Percentiles rank a stretch among this genome's conserved stretches.
Conservation (phyloP, 2,113 vertebrate species). For the Delphinus delphis region DNA sequence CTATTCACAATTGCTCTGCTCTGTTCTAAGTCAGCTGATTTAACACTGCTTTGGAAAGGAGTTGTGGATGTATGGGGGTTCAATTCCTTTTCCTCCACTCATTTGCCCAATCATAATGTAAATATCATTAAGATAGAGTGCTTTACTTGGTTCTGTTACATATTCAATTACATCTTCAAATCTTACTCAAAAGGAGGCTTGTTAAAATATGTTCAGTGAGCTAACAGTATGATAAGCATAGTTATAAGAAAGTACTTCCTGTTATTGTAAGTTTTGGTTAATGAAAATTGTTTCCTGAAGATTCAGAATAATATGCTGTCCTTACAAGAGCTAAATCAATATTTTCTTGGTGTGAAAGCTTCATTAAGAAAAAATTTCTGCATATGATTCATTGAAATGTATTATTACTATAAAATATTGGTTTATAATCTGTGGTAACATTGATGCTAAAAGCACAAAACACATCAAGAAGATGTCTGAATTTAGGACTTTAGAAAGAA, state of each 20-base stretch:
- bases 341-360: background rate
- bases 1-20: background rate
- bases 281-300: background rate
- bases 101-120: background rate
- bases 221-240: background rate
- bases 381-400: background rate
- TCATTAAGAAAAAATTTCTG: conserved; percentile 23
- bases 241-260: background rate
- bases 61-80: background rate
- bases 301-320: conserved; percentile 6
- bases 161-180: conserved; percentile 20
- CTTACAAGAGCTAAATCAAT: background rate
- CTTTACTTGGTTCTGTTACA: background rate
- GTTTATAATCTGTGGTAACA: conserved; percentile 14
- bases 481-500: conserved; percentile 25
- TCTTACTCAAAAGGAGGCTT: background rate
- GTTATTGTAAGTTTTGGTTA: background rate
- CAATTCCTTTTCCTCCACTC: background rate
- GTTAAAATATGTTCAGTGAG: background rate
- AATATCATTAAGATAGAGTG: background rate
- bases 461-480: background rate
- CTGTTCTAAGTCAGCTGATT: background rate
- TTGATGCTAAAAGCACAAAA: background rate
- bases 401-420: conserved; percentile 33
- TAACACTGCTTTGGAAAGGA: background rate